Evolutionary conservation across 2,797 vertebrate genomes (phyloP).

Genomic region (Micropoecilia bifurca): DNA sequence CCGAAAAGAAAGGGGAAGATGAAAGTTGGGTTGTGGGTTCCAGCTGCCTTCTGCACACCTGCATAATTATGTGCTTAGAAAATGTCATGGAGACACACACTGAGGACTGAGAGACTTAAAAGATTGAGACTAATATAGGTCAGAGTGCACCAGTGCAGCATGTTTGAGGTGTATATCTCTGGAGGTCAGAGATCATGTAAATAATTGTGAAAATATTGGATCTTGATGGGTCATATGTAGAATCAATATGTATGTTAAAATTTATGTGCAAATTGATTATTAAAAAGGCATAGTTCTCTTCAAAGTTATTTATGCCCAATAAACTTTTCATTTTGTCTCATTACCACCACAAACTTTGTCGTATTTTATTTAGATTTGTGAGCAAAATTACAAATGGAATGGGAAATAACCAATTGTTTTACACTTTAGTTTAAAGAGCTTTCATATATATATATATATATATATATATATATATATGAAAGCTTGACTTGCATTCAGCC

Average conservation of each 20-base stretch:
- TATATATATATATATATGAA: background rate
- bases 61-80: conserved; percentile 62
- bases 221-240: background rate
- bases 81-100: conserved; percentile 48
- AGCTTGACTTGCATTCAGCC: background rate
- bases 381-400: background rate
- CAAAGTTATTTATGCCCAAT: background rate
- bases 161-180: background rate
- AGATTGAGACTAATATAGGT: conserved; percentile 22
- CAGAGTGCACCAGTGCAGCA: conserved; percentile 17
- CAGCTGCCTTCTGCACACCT: conserved; percentile 72
- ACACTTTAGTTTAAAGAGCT: background rate
- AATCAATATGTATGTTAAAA: background rate
- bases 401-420: background rate
- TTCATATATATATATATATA: background rate
- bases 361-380: background rate
- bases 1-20: conserved; percentile 3
- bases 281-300: background rate
- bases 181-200: background rate
- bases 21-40: conserved; percentile 45
- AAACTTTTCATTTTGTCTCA: background rate
- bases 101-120: conserved; percentile 10
- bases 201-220: background rate
- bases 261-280: background rate
- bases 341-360: background rate